A percentile compares a stretch with the other conserved stretches of the same genome.
These are phyloP conservation scores for Epinephelus cyanopodus DNA, from an alignment of 2,113 vertebrate species.

Conservation along the genomic window DNA sequence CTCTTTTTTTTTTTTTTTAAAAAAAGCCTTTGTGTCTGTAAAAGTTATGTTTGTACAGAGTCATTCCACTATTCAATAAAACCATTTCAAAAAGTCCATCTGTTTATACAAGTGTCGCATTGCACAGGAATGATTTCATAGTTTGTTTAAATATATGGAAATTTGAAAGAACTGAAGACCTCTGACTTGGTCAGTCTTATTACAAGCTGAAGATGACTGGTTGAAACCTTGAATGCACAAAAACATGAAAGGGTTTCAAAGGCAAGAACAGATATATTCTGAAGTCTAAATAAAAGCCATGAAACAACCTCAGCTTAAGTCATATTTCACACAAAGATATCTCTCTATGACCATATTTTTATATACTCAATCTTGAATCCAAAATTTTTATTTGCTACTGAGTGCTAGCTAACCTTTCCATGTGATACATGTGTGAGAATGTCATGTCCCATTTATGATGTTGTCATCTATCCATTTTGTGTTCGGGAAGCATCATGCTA, in stretches of 20 bases:
- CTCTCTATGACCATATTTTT: background rate
- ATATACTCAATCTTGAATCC: too few species aligned
- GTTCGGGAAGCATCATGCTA: too few species aligned
- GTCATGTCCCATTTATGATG: too few species aligned
- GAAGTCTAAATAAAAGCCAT: background rate
- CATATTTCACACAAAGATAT: background rate
- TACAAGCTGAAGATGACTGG: background rate
- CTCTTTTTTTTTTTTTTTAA: too few species aligned
- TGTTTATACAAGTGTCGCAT: background rate
- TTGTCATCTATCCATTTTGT: too few species aligned
- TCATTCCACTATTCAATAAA: constrained; percentile 33
- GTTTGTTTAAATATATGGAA: background rate
- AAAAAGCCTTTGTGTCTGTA: constrained; percentile 41
- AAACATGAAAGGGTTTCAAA: constrained; percentile 17
- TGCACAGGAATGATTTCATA: background rate
- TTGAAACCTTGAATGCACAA: background rate
- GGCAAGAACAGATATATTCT: background rate
- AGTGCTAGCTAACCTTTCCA: too few species aligned
- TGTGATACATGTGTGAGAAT: too few species aligned
- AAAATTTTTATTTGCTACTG: too few species aligned
- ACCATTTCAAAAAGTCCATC: background rate
- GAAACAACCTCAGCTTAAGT: background rate
- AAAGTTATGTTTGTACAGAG: constrained; percentile 11
- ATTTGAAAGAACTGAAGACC: background rate
- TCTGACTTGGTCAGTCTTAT: constrained; percentile 5